Base-by-base conservation (phyloP, 2,888 invertebrate species). In the Hartigia nigra region DNA sequence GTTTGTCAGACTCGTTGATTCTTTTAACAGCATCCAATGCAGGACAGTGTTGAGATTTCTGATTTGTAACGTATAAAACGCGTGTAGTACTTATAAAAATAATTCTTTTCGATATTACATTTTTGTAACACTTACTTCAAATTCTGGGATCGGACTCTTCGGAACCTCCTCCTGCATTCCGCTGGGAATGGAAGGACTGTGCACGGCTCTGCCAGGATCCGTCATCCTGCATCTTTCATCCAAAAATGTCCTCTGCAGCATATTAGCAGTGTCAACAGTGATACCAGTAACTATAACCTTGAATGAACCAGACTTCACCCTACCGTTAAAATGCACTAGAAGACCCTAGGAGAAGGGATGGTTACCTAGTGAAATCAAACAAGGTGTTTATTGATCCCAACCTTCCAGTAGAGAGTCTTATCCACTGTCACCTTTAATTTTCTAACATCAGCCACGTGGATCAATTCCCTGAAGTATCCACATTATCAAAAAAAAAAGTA, bases 231-330 rank as follows among this genome's bases (percentile, higher is more conserved):
- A 86, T 77, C 82, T 81, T 74, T 84, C 79, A 74, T 86, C 86
- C 34, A 86, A 80, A 81, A 79, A 78, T 74, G 55, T 70, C 39
- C 86, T 82, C 77, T 84, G 81, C 80, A 86, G 80, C 86, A 86
- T 86, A 78, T 76, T 80, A 23, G 31, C 36, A 34, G 31, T 69
- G 70, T 78, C 23, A 77, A 79, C 39, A 55, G 55, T 55, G 55
- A 23, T 11, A 36, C 11, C 12, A 69, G 14, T 77, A 31, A 77
- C 35, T 34, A 31, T 4, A 35, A 76, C 55, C 55, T 55, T 55
- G 9, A 55, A 55, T 55, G 23, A 55, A 55, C 23, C 55, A 55
- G 55, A 55, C 55, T 1, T 23, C 55, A 55, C 55, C 0, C 55
- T 55, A 23, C 2, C 55, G 9, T 23, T 9, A 55, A 5, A 9